Evolutionary conservation across 2,888 invertebrate species (phyloP).

Genomic region (Desoria tigrina): DNA sequence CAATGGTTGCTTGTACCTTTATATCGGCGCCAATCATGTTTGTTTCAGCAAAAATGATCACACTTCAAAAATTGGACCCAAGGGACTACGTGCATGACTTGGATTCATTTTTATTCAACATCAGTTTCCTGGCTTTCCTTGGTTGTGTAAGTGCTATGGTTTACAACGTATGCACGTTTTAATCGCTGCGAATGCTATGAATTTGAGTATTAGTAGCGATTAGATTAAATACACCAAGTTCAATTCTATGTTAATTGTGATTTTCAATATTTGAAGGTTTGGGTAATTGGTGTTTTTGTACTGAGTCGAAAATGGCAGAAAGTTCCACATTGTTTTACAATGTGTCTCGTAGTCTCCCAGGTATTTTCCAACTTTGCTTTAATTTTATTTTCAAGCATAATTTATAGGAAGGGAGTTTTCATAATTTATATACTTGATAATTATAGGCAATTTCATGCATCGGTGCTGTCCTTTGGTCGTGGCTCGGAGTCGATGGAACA

Average conservation of each 20-base stretch:
- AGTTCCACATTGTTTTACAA: conserved; percentile 79
- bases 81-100: conserved; percentile 75
- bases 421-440: not conserved
- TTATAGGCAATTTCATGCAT: conserved; percentile 67
- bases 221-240: not conserved
- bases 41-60: conserved; percentile 89
- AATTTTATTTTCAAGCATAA: not conserved
- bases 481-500: conserved; percentile 58
- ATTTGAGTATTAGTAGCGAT: too few relatives aligned
- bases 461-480: conserved; percentile 75
- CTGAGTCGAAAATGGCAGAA: conserved; percentile 74
- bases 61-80: conserved; percentile 66
- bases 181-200: conserved; percentile 6
- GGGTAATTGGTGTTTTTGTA: conserved; percentile 74
- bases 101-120: conserved; percentile 76
- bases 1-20: conserved; percentile 93
- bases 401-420: not conserved
- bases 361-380: conserved; percentile 58
- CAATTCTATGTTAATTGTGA: not conserved
- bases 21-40: conserved; percentile 94
- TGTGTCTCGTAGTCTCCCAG: conserved; percentile 77
- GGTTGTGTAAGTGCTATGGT: conserved; percentile 63
- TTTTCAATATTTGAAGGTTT: conserved; percentile 57
- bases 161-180: too few relatives aligned
- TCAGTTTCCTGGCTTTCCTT: conserved; percentile 75